A percentile compares a stretch with the other conserved stretches of the same genome.
Conservation (phyloP, 2,797 vertebrate species). For the Sebastes hubbsi region DNA sequence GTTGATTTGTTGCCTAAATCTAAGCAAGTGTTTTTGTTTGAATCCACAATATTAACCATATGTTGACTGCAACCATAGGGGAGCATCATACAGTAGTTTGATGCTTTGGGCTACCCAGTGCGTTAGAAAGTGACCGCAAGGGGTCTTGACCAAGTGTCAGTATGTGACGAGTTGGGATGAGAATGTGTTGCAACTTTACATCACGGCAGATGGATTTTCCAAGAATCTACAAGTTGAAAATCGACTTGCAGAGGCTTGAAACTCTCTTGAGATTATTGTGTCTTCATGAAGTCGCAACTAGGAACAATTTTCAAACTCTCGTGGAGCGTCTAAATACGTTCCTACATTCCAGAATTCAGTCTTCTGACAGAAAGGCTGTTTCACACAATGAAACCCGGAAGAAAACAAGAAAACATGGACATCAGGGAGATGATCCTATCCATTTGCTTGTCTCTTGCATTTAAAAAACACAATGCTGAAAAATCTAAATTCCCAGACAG, state of each 20-base stretch:
- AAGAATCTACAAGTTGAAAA: background rate
- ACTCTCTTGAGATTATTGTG: background rate
- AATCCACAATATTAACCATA: too few species aligned
- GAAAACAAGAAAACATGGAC: background rate
- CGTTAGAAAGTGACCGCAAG: too few species aligned
- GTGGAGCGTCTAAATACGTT: background rate
- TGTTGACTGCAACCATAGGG: too few species aligned
- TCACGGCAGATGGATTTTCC: background rate
- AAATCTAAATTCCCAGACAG: background rate
- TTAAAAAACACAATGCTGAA: background rate
- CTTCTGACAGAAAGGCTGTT: background rate
- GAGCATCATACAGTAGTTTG: too few species aligned
- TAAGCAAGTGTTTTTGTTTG: too few species aligned
- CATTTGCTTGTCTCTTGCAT: background rate
- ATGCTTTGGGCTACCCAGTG: too few species aligned
- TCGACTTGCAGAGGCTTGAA: background rate
- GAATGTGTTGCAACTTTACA: too few species aligned
- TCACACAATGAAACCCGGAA: background rate
- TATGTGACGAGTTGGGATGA: too few species aligned
- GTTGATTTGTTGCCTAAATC: too few species aligned
- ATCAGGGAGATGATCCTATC: background rate
- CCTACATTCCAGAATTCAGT: background rate
- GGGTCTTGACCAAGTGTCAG: too few species aligned
- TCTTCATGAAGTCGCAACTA: background rate
- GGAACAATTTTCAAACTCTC: background rate